Base-by-base conservation (phyloP, 92 coral and sea anemone genomes). In the Zoanthus sansibaricus region DNA sequence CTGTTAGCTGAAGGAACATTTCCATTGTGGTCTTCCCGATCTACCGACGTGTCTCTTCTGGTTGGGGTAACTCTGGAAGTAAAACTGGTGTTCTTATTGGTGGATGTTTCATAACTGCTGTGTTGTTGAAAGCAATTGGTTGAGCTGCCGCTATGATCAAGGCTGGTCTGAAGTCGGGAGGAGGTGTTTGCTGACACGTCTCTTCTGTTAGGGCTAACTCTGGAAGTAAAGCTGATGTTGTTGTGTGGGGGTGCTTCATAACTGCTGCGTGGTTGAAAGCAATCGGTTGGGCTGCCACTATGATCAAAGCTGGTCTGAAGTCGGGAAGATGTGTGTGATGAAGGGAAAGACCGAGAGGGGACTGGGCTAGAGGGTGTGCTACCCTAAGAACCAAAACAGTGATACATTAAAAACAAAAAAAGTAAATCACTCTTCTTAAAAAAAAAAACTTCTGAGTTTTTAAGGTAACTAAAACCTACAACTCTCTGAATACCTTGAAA, bases 341-440 rank as follows among this genome's bases (percentile, higher is more conserved):
- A 37, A 15, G 85, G 75, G 21, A 80, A 80, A 8, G 31, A 66
- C 85, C 75, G 85, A 32, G 85, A 18, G 58, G 85, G 75, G 44
- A 64, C 85, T 80, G 85, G 85, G 85, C 85, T 80, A 31, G 75
- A 80, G 21, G 64, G 62, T 8, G 45, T 15, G 25, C 61, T 51
- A 45, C 75, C 75, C 85, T 80, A 52, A 10, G 31, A 3, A 18
- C 45, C 21, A 45, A 30, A 13, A 44, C 30, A 2, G 21, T 45
- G 25, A n/a, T 71, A 5, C 61, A 6, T 17, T 47, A 21, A 10
- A 46, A 18, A 52, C 13, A 5, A 44, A 44, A 25, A 72, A 11
- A 11, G 16, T 54, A 59, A 59, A 15, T 15, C 20, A 59, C 0
- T 49, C 55, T 49, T 7, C 9, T 9, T 7, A 11, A 7, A 49